Percentiles rank a stretch among this genome's conserved stretches.
Conservation (phyloP, 2,888 invertebrate genomes). For the Amphipoea oculea region DNA sequence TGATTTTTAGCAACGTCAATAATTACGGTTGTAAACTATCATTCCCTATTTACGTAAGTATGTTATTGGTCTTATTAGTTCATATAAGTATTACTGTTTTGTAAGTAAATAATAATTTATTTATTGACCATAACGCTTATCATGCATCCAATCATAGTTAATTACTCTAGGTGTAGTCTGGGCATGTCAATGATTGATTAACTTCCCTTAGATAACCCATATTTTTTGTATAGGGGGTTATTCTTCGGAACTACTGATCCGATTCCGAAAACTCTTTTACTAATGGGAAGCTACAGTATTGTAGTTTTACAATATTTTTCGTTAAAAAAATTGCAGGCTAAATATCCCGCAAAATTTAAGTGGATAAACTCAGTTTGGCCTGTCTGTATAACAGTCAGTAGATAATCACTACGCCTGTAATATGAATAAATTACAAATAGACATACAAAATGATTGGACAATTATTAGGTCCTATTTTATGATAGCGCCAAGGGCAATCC, state of each 20-base stretch:
- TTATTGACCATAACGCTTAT: background rate
- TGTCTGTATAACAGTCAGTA: background rate
- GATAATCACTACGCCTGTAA: background rate
- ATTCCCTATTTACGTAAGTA: background rate
- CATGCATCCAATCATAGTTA: background rate
- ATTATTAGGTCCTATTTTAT: background rate
- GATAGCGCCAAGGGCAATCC: background rate
- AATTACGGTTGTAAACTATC: background rate
- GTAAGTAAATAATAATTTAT: background rate
- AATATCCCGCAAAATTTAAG: too few relatives aligned
- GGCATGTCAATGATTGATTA: background rate
- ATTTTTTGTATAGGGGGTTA: background rate
- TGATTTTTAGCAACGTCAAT: background rate
- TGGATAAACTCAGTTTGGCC: background rate
- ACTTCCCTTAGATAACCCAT: background rate
- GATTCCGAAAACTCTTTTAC: background rate
- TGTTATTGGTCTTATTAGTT: background rate
- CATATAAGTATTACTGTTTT: too few relatives aligned
- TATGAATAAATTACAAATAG: background rate
- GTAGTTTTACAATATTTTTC: background rate
- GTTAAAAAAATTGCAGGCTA: background rate
- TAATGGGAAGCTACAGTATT: background rate
- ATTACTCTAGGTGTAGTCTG: background rate
- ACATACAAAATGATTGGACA: background rate
- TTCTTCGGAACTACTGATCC: background rate